A percentile compares a stretch with the other conserved stretches of the same genome.
Evolutionary conservation across 2,888 invertebrate genomes (phyloP).

Genomic region (Arge pagana): DNA sequence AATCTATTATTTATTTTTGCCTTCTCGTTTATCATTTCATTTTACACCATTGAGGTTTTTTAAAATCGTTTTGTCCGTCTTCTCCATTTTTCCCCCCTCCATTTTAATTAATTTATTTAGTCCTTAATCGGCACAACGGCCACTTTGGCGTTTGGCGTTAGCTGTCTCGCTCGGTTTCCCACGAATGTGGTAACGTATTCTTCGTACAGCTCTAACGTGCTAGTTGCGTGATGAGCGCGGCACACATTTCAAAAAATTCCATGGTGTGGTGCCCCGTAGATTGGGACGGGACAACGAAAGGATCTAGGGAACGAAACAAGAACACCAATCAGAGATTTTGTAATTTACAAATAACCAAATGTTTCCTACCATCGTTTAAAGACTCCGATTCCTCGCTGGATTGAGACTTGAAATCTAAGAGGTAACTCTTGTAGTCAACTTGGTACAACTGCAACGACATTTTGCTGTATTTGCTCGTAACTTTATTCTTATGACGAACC

Average conservation of each 20-base stretch:
- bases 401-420: slow-evolving; percentile 97
- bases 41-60: too few species aligned
- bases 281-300: slow-evolving; percentile 48
- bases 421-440: slow-evolving; percentile 97
- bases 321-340: not conserved
- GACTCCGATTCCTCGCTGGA: slow-evolving; percentile 73
- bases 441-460: slow-evolving; percentile 99
- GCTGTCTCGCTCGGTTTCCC: too few species aligned
- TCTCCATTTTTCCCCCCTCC: too few species aligned
- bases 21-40: too few species aligned
- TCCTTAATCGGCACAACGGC: too few species aligned
- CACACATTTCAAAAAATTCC: slow-evolving; percentile 99
- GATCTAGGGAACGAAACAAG: slow-evolving; percentile 42
- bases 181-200: too few species aligned
- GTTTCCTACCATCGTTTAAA: slow-evolving; percentile 51
- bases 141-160: too few species aligned
- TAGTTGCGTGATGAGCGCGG: slow-evolving; percentile 95
- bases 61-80: too few species aligned
- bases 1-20: too few species aligned
- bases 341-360: slow-evolving; percentile 1
- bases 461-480: slow-evolving; percentile 84
- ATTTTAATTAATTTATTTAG: too few species aligned
- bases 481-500: slow-evolving; percentile 86
- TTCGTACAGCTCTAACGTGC: slow-evolving; percentile 72
- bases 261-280: slow-evolving; percentile 88